Base-by-base conservation (phyloP, 2,888 invertebrate genomes). In the Euproctis similis region DNA sequence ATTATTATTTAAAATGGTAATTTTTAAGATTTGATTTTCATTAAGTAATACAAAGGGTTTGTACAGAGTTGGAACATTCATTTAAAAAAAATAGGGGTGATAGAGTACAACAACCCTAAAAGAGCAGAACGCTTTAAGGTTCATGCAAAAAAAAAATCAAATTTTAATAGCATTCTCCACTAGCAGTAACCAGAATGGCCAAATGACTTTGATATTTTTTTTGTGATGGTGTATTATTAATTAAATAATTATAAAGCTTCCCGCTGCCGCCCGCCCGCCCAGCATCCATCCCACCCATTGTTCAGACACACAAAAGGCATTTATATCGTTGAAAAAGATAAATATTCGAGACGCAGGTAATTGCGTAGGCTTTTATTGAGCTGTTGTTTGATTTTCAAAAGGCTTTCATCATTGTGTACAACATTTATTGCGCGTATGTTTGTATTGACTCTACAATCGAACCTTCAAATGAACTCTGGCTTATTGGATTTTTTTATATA, bases 161-260 rank as follows among this genome's bases (percentile, higher is more conserved):
- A 69, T 59, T 65, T 68, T 67, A 74, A 75, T 68, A 70, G 60
- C 71, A 69, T 67, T 72, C 65, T 57, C 66, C 61, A 73, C 76
- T 76, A 77, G 66, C 59, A 54, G n/a, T n/a, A n/a, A 59, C 62
- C 54, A 53, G 58, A 58, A 53, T 56, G 56, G 49, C 55, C 70
- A n/a, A 65, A 72, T 84, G 84, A 85, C 84, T 85, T 84, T 82
- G 82, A 84, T 84, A 81, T 85, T 85, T 84, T 75, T n/a, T n/a
- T n/a, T n/a, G n/a, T 72, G 66, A 63, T 67, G 62, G 70, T n/a
- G n/a, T n/a, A n/a, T n/a, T 53, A 80, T 84, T 85, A 84, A 85
- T 85, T 85, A 85, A 85, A 85, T 85, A 85, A 81, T 76, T 82
- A 81, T 82, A 80, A 77, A 80, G 82, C 82, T 80, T 76, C 76